Conservation (phyloP, 2,888 invertebrate species). For the Shargacucullia verbasci region DNA sequence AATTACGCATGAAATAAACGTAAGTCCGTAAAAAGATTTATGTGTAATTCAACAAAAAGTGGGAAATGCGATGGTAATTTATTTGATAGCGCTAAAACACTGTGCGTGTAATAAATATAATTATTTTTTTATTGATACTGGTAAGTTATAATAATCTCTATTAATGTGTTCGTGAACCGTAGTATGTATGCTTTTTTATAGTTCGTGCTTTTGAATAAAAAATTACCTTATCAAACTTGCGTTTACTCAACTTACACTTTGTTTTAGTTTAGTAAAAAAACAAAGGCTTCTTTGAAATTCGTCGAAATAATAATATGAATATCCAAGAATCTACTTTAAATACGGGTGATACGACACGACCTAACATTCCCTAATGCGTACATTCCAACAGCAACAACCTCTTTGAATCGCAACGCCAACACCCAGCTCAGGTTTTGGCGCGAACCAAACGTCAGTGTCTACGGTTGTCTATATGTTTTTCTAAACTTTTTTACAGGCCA, state of each 20-base stretch:
- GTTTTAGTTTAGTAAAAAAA: neutral
- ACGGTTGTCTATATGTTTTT: slow-evolving; percentile 55
- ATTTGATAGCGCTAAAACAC: slow-evolving; percentile 16
- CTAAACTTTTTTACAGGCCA: slow-evolving; percentile 59
- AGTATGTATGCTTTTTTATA: neutral
- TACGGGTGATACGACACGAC: neutral
- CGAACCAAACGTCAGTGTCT: slow-evolving; percentile 57
- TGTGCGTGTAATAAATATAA: slow-evolving; percentile 9
- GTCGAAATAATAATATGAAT: neutral
- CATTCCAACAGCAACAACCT: slow-evolving; percentile 30
- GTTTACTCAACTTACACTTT: too few relatives aligned
- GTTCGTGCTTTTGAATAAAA: neutral
- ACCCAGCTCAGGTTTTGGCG: slow-evolving; percentile 41
- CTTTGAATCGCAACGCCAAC: slow-evolving; percentile 24
- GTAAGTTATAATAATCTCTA: slow-evolving; percentile 12
- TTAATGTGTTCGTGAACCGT: slow-evolving; percentile 8
- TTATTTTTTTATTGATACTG: slow-evolving; percentile 12
- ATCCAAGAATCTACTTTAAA: too few relatives aligned
- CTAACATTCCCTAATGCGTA: slow-evolving; percentile 19
- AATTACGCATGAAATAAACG: slow-evolving; percentile 3
- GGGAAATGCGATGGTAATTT: slow-evolving; percentile 8
- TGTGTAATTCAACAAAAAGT: slow-evolving; percentile 22
- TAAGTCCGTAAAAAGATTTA: slow-evolving; percentile 12
- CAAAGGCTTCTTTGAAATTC: neutral
- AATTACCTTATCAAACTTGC: neutral